A percentile compares a stretch with the other conserved stretches of the same genome.
Evolutionary conservation across 2,113 vertebrate species (phyloP).

Genomic region (Tiliqua scincoides): DNA sequence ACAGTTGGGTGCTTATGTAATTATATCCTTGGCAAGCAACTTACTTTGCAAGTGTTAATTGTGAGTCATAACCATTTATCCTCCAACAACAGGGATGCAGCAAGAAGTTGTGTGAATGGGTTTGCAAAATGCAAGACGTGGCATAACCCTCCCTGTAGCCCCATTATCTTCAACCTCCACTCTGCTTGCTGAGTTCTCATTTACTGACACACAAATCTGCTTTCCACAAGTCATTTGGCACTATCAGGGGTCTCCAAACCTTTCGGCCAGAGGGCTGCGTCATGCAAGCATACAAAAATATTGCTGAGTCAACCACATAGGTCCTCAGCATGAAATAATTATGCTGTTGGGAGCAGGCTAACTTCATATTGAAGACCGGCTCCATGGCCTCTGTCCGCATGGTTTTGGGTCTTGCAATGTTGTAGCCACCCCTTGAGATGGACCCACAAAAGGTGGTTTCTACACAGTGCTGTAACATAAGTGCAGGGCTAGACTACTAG

Average conservation of each 20-base stretch:
- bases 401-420: not conserved
- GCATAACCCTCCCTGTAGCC: not conserved
- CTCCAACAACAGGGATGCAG: not conserved
- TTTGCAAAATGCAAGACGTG: not conserved
- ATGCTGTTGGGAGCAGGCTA: not conserved
- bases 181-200: not conserved
- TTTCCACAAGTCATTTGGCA: not conserved
- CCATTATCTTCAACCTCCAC: not conserved
- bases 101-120: not conserved
- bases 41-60: not conserved
- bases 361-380: not conserved
- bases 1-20: constrained; percentile 26
- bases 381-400: not conserved
- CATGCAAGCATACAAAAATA: not conserved
- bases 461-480: not conserved
- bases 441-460: too few species aligned
- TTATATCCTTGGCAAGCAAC: constrained; percentile 44
- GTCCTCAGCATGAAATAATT: not conserved
- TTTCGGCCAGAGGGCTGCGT: too few species aligned
- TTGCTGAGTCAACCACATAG: not conserved
- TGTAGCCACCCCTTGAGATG: not conserved
- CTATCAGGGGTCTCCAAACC: not conserved
- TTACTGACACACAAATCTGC: not conserved
- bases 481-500: not conserved
- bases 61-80: constrained; percentile 17